phyloP scores from a whole-genome alignment of 2,113 vertebrate species.

The Dipodomys ordii region DNA sequence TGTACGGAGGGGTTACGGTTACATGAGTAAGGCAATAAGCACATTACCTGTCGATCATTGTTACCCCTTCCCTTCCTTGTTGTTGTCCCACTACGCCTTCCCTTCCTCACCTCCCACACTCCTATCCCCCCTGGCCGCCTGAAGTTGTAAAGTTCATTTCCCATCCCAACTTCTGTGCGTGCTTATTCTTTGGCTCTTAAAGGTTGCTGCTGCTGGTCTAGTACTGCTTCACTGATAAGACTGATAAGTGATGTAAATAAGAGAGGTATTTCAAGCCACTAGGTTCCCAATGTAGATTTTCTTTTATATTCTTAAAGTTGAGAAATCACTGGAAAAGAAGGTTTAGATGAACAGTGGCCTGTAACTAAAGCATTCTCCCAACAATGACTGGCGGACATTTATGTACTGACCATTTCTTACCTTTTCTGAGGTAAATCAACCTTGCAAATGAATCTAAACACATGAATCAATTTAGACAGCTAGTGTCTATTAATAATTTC shows the following conservation, averaged over 20 bases:
- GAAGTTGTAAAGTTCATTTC: too few species aligned
- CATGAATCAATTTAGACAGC: background rate
- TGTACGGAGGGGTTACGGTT: too few species aligned
- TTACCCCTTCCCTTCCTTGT: too few species aligned
- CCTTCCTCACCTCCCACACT: too few species aligned
- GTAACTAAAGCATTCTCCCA: background rate
- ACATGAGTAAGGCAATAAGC: too few species aligned
- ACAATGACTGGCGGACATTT: background rate
- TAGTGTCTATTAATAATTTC: background rate
- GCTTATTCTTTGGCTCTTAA: background rate
- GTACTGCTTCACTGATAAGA: background rate
- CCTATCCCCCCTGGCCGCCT: too few species aligned
- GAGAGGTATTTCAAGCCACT: background rate
- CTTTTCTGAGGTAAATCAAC: background rate
- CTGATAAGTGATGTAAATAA: background rate
- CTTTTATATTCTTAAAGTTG: background rate
- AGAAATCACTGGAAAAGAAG: background rate
- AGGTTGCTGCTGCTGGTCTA: background rate
- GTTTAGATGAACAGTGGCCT: background rate
- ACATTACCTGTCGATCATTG: too few species aligned
- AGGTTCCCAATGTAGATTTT: background rate
- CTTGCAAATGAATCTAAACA: background rate
- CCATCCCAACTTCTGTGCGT: accelerated
- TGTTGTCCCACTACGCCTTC: too few species aligned
- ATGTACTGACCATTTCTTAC: background rate